Conservation (phyloP, 2,113 vertebrate genomes). For the Micronisus gabar region DNA sequence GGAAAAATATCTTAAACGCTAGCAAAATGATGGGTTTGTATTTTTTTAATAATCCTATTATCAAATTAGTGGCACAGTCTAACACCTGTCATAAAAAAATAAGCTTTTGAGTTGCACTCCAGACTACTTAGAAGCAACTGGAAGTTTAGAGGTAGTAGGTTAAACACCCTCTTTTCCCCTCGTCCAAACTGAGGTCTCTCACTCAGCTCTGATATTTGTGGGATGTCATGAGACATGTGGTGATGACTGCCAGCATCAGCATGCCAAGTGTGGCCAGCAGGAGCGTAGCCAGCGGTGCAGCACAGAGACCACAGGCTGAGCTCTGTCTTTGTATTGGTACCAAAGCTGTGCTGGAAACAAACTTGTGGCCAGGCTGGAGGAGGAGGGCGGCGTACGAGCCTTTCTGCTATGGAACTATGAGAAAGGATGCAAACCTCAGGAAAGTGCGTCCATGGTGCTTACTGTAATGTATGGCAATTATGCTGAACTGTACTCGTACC, state of each 20-base stretch:
- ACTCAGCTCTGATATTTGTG: neutral
- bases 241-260: neutral
- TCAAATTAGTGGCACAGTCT: neutral
- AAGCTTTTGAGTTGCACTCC: neutral
- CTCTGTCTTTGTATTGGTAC: neutral
- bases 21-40: neutral
- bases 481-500: rapidly evolving
- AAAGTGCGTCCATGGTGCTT: neutral
- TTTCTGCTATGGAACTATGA: neutral
- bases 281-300: rapidly evolving
- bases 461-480: neutral
- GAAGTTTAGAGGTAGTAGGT: neutral
- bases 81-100: neutral
- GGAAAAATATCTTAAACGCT: neutral
- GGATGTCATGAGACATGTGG: rapidly evolving
- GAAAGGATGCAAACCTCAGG: neutral
- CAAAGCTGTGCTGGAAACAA: neutral
- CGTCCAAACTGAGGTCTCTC: neutral
- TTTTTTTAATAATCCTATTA: neutral
- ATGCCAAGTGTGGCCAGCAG: neutral
- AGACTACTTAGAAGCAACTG: neutral
- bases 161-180: neutral
- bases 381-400: rapidly evolving
- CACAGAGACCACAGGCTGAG: neutral
- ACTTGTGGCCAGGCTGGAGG: rapidly evolving